Percentiles rank a stretch among this genome's conserved stretches.
These are phyloP conservation scores for Lasiurus borealis DNA, from an alignment of 2,113 vertebrate genomes.

Conservation along the genomic window DNA sequence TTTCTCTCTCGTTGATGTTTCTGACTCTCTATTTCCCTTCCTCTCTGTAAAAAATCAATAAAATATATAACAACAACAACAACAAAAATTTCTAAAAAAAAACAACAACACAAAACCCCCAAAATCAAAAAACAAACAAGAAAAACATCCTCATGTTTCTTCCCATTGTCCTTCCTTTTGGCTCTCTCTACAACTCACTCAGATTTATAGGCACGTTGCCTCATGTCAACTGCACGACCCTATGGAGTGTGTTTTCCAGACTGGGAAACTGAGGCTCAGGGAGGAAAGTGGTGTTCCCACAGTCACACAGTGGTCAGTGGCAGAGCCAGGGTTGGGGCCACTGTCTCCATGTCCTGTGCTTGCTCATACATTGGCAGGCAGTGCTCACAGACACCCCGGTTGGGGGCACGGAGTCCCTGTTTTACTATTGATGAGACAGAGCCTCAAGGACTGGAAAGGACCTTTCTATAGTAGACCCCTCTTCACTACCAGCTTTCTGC, in stretches of 20 bases:
- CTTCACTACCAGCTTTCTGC: background rate
- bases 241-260: background rate
- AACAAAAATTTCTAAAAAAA: too few relatives aligned
- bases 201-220: background rate
- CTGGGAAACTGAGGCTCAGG: background rate
- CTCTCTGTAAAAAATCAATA: too few relatives aligned
- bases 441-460: background rate
- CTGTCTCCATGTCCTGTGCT: rapidly evolving
- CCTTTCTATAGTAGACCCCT: background rate
- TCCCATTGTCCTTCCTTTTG: background rate
- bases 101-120: too few relatives aligned
- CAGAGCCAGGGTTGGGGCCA: background rate
- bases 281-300: background rate
- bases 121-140: too few relatives aligned
- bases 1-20: too few relatives aligned
- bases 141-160: background rate
- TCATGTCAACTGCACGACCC: background rate
- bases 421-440: background rate
- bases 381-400: background rate
- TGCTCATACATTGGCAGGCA: background rate
- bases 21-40: too few relatives aligned
- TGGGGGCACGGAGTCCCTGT: background rate
- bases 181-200: background rate
- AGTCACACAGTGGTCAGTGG: background rate
- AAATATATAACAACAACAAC: too few relatives aligned